Percentiles rank a stretch among this genome's conserved stretches.
Evolutionary conservation across 92 coral and sea anemone genomes (phyloP).

Genomic region (Epizoanthus illoricatus): DNA sequence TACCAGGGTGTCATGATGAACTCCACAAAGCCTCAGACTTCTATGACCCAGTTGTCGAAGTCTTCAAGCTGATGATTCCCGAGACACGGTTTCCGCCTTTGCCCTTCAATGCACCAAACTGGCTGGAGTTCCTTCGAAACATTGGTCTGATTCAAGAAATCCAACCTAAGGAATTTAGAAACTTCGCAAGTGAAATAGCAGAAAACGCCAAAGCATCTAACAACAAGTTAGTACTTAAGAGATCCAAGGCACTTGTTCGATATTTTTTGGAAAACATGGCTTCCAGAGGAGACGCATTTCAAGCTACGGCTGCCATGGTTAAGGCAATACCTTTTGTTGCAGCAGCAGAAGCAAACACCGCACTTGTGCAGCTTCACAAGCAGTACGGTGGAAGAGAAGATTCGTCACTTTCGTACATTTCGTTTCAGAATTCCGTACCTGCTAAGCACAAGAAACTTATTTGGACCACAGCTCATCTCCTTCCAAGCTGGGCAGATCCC

Average conservation of each 20-base stretch:
- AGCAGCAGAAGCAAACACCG: slow-evolving; percentile 8
- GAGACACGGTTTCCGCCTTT: neutral
- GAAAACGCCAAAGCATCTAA: neutral
- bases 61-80: slow-evolving; percentile 28
- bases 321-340: slow-evolving; percentile 18
- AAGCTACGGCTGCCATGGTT: neutral
- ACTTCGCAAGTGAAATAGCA: slow-evolving; percentile 15
- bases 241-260: slow-evolving; percentile 37
- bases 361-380: slow-evolving; percentile 13
- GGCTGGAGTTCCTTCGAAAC: slow-evolving; percentile 14
- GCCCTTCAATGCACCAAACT: neutral
- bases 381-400: neutral
- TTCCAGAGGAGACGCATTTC: neutral
- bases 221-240: neutral
- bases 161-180: slow-evolving; percentile 6
- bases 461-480: slow-evolving; percentile 26
- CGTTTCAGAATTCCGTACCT: slow-evolving; percentile 28
- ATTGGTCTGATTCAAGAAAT: slow-evolving; percentile 27
- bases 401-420: slow-evolving; percentile 18
- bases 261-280: neutral
- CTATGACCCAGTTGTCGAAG: slow-evolving; percentile 10
- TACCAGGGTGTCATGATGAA: too few species aligned
- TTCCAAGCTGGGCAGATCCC: slow-evolving; percentile 24
- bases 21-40: slow-evolving; percentile 2
- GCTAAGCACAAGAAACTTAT: slow-evolving; percentile 15